phyloP scores from a whole-genome alignment of 2,888 invertebrate genomes.

The Drosophila engyochracea region DNA sequence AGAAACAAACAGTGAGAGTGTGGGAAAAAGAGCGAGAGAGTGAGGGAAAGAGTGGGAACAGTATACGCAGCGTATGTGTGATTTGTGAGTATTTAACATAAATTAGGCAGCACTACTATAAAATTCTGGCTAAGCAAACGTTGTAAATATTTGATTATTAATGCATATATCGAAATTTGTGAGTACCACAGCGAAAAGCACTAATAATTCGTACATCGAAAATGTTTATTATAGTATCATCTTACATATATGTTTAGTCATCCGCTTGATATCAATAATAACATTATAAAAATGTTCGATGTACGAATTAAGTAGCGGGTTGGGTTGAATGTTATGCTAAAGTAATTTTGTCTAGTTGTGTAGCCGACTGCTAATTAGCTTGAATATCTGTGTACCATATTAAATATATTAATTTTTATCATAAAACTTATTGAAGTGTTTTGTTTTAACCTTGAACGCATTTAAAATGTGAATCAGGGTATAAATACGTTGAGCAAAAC shows the following conservation, averaged over 20 bases:
- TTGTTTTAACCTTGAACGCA: neutral
- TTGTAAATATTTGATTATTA: neutral
- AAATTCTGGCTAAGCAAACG: neutral
- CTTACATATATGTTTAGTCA: neutral
- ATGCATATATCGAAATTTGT: neutral
- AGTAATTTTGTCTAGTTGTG: neutral
- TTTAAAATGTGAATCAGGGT: neutral
- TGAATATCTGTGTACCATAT: no score
- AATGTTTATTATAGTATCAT: neutral
- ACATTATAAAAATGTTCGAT: neutral
- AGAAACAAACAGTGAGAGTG: conserved; percentile 15
- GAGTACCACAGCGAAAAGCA: neutral
- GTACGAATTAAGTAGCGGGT: neutral
- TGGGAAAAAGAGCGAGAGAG: conserved; percentile 5
- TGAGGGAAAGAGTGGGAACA: conserved; percentile 8
- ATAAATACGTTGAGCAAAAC: neutral
- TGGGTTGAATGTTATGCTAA: neutral
- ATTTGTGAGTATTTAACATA: conserved; percentile 20
- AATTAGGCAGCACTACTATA: neutral
- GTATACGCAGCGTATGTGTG: conserved; percentile 58
- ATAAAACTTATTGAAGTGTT: neutral
- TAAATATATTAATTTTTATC: neutral
- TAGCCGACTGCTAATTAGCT: neutral
- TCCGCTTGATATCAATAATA: neutral
- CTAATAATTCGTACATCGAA: neutral